Conservation (phyloP, 2,113 vertebrate species). For the Symphodus melops region DNA sequence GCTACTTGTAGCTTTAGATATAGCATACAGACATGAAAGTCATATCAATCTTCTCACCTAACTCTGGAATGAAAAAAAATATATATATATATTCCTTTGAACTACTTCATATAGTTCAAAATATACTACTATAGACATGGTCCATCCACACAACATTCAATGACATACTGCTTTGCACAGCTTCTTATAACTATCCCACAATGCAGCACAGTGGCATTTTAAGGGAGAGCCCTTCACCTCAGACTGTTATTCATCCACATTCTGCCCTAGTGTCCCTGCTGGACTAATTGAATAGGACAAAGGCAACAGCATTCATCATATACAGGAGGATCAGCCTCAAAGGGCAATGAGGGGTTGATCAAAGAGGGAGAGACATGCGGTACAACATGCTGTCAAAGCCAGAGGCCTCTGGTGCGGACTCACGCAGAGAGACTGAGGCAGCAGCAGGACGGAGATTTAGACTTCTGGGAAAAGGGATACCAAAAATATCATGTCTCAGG, state of each 20-base stretch:
- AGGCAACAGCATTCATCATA: conserved; percentile 65
- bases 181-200: conserved; percentile 6
- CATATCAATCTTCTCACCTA: neutral
- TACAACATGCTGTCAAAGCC: conserved; percentile 39
- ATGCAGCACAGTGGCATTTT: neutral
- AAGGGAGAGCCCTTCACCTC: conserved; percentile 20
- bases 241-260: conserved; percentile 36
- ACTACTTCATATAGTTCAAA: neutral
- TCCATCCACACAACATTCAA: conserved; percentile 21
- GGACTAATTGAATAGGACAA: conserved; percentile 52
- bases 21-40: neutral
- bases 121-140: no score
- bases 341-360: conserved; percentile 61
- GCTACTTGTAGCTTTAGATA: neutral
- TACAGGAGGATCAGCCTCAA: conserved; percentile 48
- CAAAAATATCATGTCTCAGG: conserved; percentile 29
- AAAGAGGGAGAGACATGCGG: conserved; percentile 64
- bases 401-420: conserved; percentile 41
- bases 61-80: neutral
- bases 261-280: conserved; percentile 32
- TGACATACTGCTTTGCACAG: conserved; percentile 10
- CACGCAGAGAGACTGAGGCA: conserved; percentile 15
- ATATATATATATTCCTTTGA: neutral
- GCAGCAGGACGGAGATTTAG: conserved; percentile 28
- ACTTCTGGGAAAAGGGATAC: conserved; percentile 16